A percentile compares a stretch with the other conserved stretches of the same genome.
phyloP scores from a whole-genome alignment of 1,140 invertebrate genomes.

The Ectropis grisescens region DNA sequence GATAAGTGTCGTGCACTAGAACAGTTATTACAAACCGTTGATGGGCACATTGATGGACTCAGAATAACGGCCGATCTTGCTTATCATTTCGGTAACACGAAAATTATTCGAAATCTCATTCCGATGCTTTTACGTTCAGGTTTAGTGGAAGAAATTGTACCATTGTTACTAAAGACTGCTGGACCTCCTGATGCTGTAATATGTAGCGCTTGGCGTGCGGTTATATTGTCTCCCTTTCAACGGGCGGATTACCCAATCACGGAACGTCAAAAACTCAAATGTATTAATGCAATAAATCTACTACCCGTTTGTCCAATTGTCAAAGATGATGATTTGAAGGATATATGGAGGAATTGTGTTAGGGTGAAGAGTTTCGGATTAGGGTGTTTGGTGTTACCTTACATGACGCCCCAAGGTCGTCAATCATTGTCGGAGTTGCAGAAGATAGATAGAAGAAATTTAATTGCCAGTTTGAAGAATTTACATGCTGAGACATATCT shows the following conservation, averaged over 20 bases:
- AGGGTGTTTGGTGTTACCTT: conserved; percentile 57
- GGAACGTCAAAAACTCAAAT: conserved; percentile 54
- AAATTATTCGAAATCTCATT: conserved; percentile 40
- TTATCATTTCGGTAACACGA: conserved; percentile 36
- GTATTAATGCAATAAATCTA: conserved; percentile 56
- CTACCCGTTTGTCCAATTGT: conserved; percentile 55
- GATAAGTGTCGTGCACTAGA: conserved; percentile 50
- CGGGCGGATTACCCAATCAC: conserved; percentile 58
- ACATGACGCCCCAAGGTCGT: conserved; percentile 41
- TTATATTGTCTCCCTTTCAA: conserved; percentile 60
- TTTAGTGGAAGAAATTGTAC: conserved; percentile 51
- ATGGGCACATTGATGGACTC: conserved; percentile 41
- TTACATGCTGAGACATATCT: conserved; percentile 53
- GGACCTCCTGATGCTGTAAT: conserved; percentile 38
- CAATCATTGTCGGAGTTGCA: conserved; percentile 40
- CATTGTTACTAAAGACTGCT: conserved; percentile 44
- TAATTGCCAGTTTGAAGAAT: conserved; percentile 58
- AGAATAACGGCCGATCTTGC: conserved; percentile 48
- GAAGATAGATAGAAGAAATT: conserved; percentile 53
- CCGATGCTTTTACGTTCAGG: conserved; percentile 38
- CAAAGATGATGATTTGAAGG: conserved; percentile 53
- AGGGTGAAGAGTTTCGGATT: conserved; percentile 51
- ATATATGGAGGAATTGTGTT: conserved; percentile 62
- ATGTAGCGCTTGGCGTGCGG: conserved; percentile 53
- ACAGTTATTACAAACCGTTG: conserved; percentile 43